phyloP scores from a whole-genome alignment of 2,888 invertebrate genomes.

The Agonopterix arenella region DNA sequence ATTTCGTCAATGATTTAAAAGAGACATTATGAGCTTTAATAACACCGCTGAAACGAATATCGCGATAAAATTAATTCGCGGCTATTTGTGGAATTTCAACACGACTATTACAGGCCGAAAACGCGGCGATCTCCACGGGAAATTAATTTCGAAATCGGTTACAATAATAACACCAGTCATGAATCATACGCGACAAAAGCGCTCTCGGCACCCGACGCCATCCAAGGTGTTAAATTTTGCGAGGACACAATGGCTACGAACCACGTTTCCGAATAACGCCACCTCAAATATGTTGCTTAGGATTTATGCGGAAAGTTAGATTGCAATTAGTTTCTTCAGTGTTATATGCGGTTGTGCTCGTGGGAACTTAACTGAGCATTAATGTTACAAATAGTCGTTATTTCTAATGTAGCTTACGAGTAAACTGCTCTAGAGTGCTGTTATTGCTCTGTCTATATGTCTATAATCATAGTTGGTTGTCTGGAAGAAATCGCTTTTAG shows the following conservation, averaged over 20 bases:
- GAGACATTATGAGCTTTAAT: not conserved
- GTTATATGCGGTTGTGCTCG: constrained; percentile 11
- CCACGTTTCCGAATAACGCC: constrained; percentile 36
- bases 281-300: constrained; percentile 34
- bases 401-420: not conserved
- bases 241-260: constrained; percentile 36
- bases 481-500: no score
- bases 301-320: constrained; percentile 65
- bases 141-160: constrained; percentile 66
- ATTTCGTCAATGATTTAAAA: not conserved
- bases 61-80: constrained; percentile 42
- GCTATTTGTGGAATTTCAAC: constrained; percentile 46
- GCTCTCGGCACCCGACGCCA: constrained; percentile 25
- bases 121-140: constrained; percentile 44
- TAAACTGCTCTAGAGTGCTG: not conserved
- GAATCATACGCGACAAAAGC: constrained; percentile 63
- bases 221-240: constrained; percentile 61
- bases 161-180: constrained; percentile 53
- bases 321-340: constrained; percentile 58
- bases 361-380: constrained; percentile 2
- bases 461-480: no score
- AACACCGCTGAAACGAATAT: constrained; percentile 26
- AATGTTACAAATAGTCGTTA: not conserved
- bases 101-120: constrained; percentile 38
- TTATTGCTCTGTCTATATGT: no score